These are phyloP conservation scores for Crenichthys baileyi DNA, from an alignment of 2,797 vertebrate species.

Conservation along the genomic window DNA sequence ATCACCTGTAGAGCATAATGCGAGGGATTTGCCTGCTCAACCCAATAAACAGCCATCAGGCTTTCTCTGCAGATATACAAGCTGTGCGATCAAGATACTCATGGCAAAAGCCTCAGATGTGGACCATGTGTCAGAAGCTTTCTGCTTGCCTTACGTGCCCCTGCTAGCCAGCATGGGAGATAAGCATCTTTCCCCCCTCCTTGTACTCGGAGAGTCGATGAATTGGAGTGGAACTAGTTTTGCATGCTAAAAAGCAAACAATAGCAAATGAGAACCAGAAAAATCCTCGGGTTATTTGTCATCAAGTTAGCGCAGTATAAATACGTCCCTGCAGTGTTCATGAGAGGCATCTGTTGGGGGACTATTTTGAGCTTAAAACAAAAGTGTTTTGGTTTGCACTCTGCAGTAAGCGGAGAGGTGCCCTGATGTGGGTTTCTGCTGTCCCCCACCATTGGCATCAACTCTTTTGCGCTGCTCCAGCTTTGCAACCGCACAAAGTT, in stretches of 20 bases:
- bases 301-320: slow-evolving; percentile 73
- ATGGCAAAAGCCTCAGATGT: slow-evolving; percentile 65
- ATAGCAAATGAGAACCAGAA: slow-evolving; percentile 68
- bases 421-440: slow-evolving; percentile 61
- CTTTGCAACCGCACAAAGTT: slow-evolving; percentile 57
- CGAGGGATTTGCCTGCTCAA: slow-evolving; percentile 62
- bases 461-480: slow-evolving; percentile 48
- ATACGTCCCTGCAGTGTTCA: slow-evolving; percentile 49
- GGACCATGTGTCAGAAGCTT: slow-evolving; percentile 69
- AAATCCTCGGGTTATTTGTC: slow-evolving; percentile 74
- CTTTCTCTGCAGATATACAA: slow-evolving; percentile 52
- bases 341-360: slow-evolving; percentile 36
- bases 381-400: slow-evolving; percentile 45
- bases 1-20: slow-evolving; percentile 67
- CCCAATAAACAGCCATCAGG: slow-evolving; percentile 58
- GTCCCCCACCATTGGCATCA: slow-evolving; percentile 38
- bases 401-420: slow-evolving; percentile 41
- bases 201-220: slow-evolving; percentile 25
- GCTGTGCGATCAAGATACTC: slow-evolving; percentile 62
- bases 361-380: slow-evolving; percentile 47
- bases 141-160: slow-evolving; percentile 59
- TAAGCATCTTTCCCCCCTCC: slow-evolving; percentile 53
- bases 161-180: slow-evolving; percentile 54
- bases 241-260: slow-evolving; percentile 70
- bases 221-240: slow-evolving; percentile 59